A percentile compares a stretch with the other conserved stretches of the same genome.
phyloP scores from a whole-genome alignment of 1,140 invertebrate species.

The Hyposmocoma kahamanoa region DNA sequence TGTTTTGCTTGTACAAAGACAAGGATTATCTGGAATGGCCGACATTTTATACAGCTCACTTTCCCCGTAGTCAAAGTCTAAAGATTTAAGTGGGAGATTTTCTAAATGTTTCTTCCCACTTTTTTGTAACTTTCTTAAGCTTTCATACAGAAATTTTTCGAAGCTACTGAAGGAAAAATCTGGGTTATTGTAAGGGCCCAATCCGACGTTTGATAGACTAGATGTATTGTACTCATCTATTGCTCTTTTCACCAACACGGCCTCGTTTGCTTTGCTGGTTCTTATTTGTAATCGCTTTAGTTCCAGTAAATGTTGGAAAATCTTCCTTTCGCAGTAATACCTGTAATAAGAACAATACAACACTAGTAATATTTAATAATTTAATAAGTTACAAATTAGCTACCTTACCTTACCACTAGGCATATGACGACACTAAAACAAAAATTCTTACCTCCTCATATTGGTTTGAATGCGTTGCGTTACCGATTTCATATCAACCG shows the following conservation, averaged over 20 bases:
- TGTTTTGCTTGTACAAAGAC: conserved; percentile 86
- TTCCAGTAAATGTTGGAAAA: conserved; percentile 95
- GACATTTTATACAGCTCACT: conserved; percentile 69
- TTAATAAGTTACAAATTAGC: conserved; percentile 7
- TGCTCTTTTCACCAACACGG: conserved; percentile 89
- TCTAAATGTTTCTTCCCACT: conserved; percentile 77
- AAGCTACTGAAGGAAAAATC: conserved; percentile 89
- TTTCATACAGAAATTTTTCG: conserved; percentile 94
- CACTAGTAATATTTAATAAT: conserved; percentile 1
- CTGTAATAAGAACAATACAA: conserved; percentile 63
- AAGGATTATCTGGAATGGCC: conserved; percentile 74
- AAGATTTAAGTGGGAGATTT: conserved; percentile 75
- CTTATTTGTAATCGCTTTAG: conserved; percentile 94
- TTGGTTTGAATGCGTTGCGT: conserved; percentile 80
- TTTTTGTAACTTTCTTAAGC: conserved; percentile 84
- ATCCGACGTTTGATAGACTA: conserved; percentile 79
- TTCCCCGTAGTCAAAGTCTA: conserved; percentile 68
- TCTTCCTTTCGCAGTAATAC: conserved; percentile 92
- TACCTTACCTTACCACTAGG: too few relatives aligned
- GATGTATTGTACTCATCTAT: conserved; percentile 87
- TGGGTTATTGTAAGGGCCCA: conserved; percentile 81
- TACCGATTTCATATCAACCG: conserved; percentile 80
- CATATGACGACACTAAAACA: too few relatives aligned
- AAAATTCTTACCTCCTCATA: conserved; percentile 75
- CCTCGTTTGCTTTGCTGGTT: conserved; percentile 90